Base-by-base conservation (phyloP, 2,797 vertebrate genomes). In the Neosilurus mollespiculum region DNA sequence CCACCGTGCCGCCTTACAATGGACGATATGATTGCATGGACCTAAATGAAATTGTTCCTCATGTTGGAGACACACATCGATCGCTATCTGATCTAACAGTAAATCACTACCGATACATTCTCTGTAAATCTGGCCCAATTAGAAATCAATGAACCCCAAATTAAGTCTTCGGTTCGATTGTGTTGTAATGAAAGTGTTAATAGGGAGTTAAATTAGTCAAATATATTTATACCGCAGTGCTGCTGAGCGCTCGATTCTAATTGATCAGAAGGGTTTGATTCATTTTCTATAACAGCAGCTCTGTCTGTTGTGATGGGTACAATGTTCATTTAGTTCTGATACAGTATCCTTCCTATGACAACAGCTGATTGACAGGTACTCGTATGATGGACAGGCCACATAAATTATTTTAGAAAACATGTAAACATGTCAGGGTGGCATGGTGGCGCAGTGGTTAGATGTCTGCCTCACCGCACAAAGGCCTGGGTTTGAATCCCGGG, bases 61-160 rank as follows among this genome's bases (percentile, higher is more conserved):
- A 20, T 16, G n/a, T 1, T 49, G 37, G 18, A 76, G 54, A 34
- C 10, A 24, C 18, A 15, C 4, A 72, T 30, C 8, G 15, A 24
- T 62, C 56, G 4, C n/a, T 34, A 43, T 75, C 43, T 7, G 49
- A 37, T 72, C 16, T 51, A 30, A 49, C 43, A 62, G 56, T 62
- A 51, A 59, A 76, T 59, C 75, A 2, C 11, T 16, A 9, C 22
- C 1, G 2, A 20, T 66, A 15, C 18, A 34, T n/a, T 56, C 61
- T 34, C 70, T n/a, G 43, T 51, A 16, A 43, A 71, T 81, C 10
- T 75, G 49, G n/a, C 18, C 34, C 49, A 37, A 37, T 9, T 62
- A 15, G 7, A 73, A 73, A 81, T 73, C 43, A 30, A 73, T 64
- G 15, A 65, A 82, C n/a, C 49, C 22, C 12, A 37, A 75, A 59